Evolutionary conservation across 2,888 invertebrate genomes (phyloP).

Genomic region (Stenurella melanura): DNA sequence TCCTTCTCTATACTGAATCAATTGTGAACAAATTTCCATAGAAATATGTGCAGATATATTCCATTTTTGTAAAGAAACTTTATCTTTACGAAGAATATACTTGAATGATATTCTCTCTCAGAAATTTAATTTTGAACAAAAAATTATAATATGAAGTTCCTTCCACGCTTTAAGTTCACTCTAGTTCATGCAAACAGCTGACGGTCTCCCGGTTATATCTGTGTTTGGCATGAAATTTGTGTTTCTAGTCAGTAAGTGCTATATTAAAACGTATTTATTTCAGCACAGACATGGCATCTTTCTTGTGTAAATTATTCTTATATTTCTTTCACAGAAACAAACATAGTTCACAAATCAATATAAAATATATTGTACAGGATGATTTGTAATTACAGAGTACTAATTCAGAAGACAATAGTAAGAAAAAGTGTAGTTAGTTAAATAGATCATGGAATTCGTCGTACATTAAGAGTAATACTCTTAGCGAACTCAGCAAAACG

Average conservation of each 20-base stretch:
- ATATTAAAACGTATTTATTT: constrained; percentile 20
- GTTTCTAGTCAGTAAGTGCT: neutral
- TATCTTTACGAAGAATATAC: neutral
- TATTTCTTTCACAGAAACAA: no score
- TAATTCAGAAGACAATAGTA: no score
- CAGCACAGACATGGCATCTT: neutral
- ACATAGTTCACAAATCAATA: no score
- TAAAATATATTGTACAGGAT: no score
- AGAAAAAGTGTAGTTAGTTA: no score
- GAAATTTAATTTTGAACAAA: constrained; percentile 1
- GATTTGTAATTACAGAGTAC: no score
- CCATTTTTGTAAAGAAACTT: neutral
- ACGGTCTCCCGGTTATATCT: constrained; percentile 42
- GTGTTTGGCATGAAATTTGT: constrained; percentile 34
- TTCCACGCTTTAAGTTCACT: constrained; percentile 30
- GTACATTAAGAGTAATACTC: no score
- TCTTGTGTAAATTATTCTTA: no score
- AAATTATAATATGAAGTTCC: constrained; percentile 23
- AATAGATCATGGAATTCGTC: no score
- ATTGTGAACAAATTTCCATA: neutral
- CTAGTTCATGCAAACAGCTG: constrained; percentile 44
- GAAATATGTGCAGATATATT: neutral
- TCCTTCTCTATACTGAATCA: neutral
- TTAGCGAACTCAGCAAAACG: no score
- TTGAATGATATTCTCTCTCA: neutral